Evolutionary conservation across 2,888 invertebrate species (phyloP), one percentile per base, ranked within the genome.

Genomic region (Drepana falcataria): DNA sequence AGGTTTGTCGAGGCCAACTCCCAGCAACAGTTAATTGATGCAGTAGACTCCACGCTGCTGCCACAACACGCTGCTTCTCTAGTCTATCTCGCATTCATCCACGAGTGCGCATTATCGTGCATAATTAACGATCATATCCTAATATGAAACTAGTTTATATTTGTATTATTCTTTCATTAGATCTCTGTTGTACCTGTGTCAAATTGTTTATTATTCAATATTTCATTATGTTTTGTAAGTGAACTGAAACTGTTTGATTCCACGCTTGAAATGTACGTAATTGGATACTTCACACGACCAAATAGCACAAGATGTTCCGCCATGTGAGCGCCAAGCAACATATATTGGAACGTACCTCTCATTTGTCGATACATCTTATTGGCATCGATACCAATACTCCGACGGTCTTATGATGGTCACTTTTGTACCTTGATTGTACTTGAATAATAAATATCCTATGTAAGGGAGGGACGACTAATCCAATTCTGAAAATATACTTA

Each of bases 111-210:
- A 81, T 85, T 85, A 84, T 82, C 85, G 87, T 83, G 90, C 90
- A 91, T 90, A 90, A 91, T 91, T 83, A 83, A 82, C 80, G 77
- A 82, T 84, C 84, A 87, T 88, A 88, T 90, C 89, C 89, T 90
- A 21, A 85, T 79, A 80, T 85, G 74, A 83, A 80, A 80, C 80
- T 90, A 90, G 90, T 88, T 85, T 83, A 79, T 88, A 84, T 83
- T 87, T 75, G 87, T 88, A 90, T 90, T 90, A 91, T 88, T 87
- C 80, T 89, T 89, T 88, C 86, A 87, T 87, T 90, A 90, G 91
- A 91, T 91, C 91, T 90, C 90, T 90, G 86, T 89, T 87, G 91
- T 91, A 91, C 91, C 91, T 90, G 90, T 84, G 84, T 87, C 77
- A 84, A 87, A 85, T 87, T 83, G 83, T 85, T 83, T 87, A 73